Evolutionary conservation across 2,113 vertebrate species (phyloP), one percentile per base, ranked within the genome.

Genomic region (Pseudorectes ferrugineus): DNA sequence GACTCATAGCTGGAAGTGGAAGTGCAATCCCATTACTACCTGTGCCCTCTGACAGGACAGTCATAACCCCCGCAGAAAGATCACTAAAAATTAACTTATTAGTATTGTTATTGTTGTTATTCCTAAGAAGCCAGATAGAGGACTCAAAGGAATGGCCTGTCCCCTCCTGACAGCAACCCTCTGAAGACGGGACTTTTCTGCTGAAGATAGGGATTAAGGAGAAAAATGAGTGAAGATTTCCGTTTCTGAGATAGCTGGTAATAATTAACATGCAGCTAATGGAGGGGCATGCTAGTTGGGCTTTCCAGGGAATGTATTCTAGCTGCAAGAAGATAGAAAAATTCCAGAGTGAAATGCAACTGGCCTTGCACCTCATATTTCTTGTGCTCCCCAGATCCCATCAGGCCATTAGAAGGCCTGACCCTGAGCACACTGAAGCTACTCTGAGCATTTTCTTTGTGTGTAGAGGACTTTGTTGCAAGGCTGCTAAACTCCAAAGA

Each of bases 351-450:
- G 94, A 97, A 94, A 92, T 75, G 59, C 79, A 96, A 95, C 73
- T 93, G 86, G 94, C 66, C 80, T 97, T 93, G 89, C 95, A 95
- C 93, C 40, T 97, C 92, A 90, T 96, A 96, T 94, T 95, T 97
- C 93, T 94, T 88, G 61, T 77, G 72, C 65, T 92, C 82, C 85
- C 68, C 73, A 81, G 79, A 94, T 93, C 92, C 85, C 85, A 86
- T 71, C 85, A 84, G 94, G 61, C 90, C 76, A 40, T 95, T 95
- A 92, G 88, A 86, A 95, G 52, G 52, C 52, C 90, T 77, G 82
- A 93, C 79, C 78, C 78, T n/a, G 73, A 57, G 55, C 36, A 72
- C 1, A 0, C 63, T 83, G 78, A 61, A 88, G 71, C 49, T 85
- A 86, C 40, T 77, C 72, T 40, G 68, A 96, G 68, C 33, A 49